Evolutionary conservation across 2,113 vertebrate genomes (phyloP).

Genomic region (Tupaia tana): DNA sequence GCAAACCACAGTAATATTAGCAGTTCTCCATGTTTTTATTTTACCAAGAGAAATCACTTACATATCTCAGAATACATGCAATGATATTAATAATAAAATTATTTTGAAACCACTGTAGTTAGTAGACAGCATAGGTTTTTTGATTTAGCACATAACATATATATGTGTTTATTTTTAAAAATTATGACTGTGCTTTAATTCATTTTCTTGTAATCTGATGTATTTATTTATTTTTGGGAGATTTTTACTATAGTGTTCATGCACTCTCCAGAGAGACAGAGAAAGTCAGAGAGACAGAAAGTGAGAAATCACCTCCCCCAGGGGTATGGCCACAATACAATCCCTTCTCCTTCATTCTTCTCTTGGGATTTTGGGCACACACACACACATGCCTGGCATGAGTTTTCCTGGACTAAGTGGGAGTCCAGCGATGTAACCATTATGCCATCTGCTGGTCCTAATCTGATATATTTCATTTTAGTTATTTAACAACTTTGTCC

Average conservation of each 20-base stretch:
- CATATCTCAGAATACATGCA: neutral
- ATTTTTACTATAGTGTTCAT: too few relatives aligned
- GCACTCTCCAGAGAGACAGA: too few relatives aligned
- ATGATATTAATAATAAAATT: neutral
- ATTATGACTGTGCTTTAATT: neutral
- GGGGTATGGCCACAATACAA: too few relatives aligned
- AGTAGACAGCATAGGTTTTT: neutral
- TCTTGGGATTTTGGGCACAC: too few relatives aligned
- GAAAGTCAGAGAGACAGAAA: too few relatives aligned
- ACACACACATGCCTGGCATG: too few relatives aligned
- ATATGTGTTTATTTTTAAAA: neutral
- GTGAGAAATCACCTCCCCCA: too few relatives aligned
- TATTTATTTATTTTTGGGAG: neutral
- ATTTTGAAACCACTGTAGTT: neutral
- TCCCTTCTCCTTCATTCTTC: too few relatives aligned
- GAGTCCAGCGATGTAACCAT: too few relatives aligned
- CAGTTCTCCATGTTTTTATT: neutral
- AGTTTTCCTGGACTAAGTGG: too few relatives aligned
- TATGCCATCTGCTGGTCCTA: neutral
- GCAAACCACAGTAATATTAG: neutral
- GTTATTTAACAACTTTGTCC: neutral
- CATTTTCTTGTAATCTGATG: neutral
- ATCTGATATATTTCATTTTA: neutral
- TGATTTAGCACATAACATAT: neutral
- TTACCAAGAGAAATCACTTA: neutral